phyloP scores from a whole-genome alignment of 2,113 vertebrate species.

The Casuarius casuarius region DNA sequence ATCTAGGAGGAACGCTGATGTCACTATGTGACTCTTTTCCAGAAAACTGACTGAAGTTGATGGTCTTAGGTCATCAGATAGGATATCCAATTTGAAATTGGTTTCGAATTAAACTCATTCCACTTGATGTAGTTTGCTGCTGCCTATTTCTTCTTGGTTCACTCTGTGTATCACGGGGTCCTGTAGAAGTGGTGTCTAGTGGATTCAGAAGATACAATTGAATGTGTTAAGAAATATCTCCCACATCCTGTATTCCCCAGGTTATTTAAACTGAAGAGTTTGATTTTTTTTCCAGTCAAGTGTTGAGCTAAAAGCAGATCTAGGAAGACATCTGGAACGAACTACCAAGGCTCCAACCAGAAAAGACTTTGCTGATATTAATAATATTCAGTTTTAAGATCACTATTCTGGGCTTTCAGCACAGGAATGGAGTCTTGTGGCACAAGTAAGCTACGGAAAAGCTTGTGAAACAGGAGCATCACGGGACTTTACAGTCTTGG shows the following conservation, averaged over 20 bases:
- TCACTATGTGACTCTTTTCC: not conserved
- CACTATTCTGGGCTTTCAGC: not conserved
- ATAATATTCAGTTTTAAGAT: not conserved
- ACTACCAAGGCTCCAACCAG: not conserved
- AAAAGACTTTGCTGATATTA: not conserved
- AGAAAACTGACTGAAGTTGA: not conserved
- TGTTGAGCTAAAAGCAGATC: not conserved
- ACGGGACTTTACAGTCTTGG: not conserved
- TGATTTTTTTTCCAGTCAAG: constrained; percentile 19
- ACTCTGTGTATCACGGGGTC: not conserved
- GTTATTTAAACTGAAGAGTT: constrained; percentile 54
- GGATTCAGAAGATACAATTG: constrained; percentile 19
- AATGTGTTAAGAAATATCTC: not conserved
- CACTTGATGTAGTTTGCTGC: not conserved
- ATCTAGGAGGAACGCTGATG: not conserved
- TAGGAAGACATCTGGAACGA: not conserved
- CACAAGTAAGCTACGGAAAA: not conserved
- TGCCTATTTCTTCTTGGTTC: not conserved
- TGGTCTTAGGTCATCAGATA: not conserved
- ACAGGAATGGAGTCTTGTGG: not conserved
- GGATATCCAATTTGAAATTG: not conserved
- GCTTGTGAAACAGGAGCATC: not conserved
- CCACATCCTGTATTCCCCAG: not conserved
- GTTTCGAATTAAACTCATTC: constrained; percentile 19
- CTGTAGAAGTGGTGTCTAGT: not conserved